Evolutionary conservation across 2,113 vertebrate genomes (phyloP), one percentile per base, ranked within the genome.

Genomic region (Halichoeres trimaculatus): DNA sequence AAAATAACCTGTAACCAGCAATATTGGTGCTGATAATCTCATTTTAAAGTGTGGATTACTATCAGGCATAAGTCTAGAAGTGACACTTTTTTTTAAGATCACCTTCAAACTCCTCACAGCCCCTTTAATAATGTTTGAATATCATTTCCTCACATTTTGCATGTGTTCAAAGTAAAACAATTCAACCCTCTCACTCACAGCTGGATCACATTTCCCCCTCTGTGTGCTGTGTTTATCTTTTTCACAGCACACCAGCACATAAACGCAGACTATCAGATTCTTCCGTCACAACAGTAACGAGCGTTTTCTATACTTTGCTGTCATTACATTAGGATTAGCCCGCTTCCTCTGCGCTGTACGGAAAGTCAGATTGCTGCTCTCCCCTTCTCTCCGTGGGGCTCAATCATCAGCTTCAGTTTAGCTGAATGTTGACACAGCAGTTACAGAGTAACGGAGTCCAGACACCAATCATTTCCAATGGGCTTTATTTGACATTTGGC

Each of bases 371-470:
- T 50, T 5, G 5, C 34, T 24, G 3, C 41, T 60, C 38, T 22
- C 30, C 6, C 30, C 30, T 6, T 30, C 30, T 3, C 26, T 54
- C 23, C 45, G 30, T 7, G 22, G 14, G 40, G 5, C 20, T 80
- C 24, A 64, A 41, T 72, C 72, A 52, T 54, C 64, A 41, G 43
- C 50, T 22, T 65, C 34, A 22, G 1, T 38, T 41, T 16, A 52
- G 38, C 23, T 54, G 16, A 36, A 48, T 83, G 83, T 86, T 83
- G 68, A 88, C 69, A 59, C 48, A 75, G 76, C 69, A 36, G 74
- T 76, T 72, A 30, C 22, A 48, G 59, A 12, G 30, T 24, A 52
- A 41, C 0, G 0, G 16, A 58, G 53, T 69, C 74, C 74, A 58
- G 23, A 8, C 5, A 5, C n/a, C 59, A 34, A 35, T 80, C 41